Percentiles rank a stretch among this genome's conserved stretches.
These are phyloP conservation scores for Aproaerema taeniolella DNA, from an alignment of 2,888 invertebrate genomes.

Conservation along the genomic window DNA sequence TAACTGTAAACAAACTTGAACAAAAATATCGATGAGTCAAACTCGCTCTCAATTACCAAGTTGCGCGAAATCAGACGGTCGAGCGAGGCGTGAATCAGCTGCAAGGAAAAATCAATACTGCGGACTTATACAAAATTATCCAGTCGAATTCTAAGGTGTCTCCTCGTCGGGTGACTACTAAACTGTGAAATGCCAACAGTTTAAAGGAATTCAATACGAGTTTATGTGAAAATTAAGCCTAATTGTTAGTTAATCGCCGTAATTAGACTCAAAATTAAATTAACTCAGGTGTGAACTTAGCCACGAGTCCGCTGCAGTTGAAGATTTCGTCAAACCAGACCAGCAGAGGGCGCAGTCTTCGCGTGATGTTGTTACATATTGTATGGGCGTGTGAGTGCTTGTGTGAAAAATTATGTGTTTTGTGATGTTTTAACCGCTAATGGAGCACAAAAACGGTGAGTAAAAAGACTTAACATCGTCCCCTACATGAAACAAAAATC, in stretches of 20 bases:
- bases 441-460: slow-evolving; percentile 64
- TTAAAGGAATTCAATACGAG: slow-evolving; percentile 17
- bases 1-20: slow-evolving; percentile 23
- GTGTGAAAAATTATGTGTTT: slow-evolving; percentile 70
- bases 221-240: slow-evolving; percentile 27
- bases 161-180: slow-evolving; percentile 15
- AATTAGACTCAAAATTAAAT: slow-evolving; percentile 47
- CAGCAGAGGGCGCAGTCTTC: slow-evolving; percentile 71
- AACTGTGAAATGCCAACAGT: slow-evolving; percentile 8
- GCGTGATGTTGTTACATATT: slow-evolving; percentile 72
- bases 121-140: slow-evolving; percentile 28
- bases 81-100: slow-evolving; percentile 55
- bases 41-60: slow-evolving; percentile 28
- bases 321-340: slow-evolving; percentile 28
- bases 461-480: slow-evolving; percentile 34
- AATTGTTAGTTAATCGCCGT: slow-evolving; percentile 29
- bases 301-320: slow-evolving; percentile 42
- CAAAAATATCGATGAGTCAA: slow-evolving; percentile 59
- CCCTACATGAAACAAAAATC: slow-evolving; percentile 28
- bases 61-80: slow-evolving; percentile 47
- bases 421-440: slow-evolving; percentile 64
- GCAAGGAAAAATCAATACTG: slow-evolving; percentile 65
- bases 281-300: slow-evolving; percentile 51
- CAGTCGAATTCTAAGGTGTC: slow-evolving; percentile 16
- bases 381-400: slow-evolving; percentile 76